Evolutionary conservation across 2,888 invertebrate genomes (phyloP).

Genomic region (Asteroscopus sphinx): DNA sequence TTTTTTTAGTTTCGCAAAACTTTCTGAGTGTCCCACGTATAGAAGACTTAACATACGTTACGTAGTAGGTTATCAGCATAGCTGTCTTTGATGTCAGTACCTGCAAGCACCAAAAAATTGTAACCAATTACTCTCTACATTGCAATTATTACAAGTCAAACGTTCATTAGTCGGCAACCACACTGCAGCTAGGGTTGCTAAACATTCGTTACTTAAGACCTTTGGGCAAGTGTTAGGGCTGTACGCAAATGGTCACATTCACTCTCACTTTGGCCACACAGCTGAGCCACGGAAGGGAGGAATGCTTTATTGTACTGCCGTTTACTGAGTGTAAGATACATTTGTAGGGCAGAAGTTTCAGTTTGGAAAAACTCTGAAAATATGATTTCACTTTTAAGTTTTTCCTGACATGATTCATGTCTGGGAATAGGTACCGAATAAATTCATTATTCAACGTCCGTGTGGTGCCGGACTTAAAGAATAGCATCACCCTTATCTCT

Average conservation of each 20-base stretch:
- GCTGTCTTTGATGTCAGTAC: too few relatives aligned
- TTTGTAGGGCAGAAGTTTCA: conserved; percentile 41
- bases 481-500: too few relatives aligned
- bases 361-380: conserved; percentile 1
- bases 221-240: conserved; percentile 51
- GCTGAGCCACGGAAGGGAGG: conserved; percentile 73
- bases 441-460: too few relatives aligned
- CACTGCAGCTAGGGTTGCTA: conserved; percentile 34
- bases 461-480: too few relatives aligned
- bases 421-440: too few relatives aligned
- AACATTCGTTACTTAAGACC: conserved; percentile 45
- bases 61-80: too few relatives aligned
- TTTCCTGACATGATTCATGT: neutral
- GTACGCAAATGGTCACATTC: conserved; percentile 69
- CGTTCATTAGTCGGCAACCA: conserved; percentile 32
- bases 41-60: too few relatives aligned
- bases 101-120: too few relatives aligned
- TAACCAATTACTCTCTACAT: conserved; percentile 2
- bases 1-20: too few relatives aligned
- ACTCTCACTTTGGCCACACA: conserved; percentile 72
- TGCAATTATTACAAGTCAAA: conserved; percentile 23
- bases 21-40: too few relatives aligned
- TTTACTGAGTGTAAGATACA: conserved; percentile 15
- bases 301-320: conserved; percentile 68
- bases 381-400: neutral